A percentile compares a stretch with the other conserved stretches of the same genome.
Conservation (phyloP, 1,140 invertebrate species). For the Lerema accius region DNA sequence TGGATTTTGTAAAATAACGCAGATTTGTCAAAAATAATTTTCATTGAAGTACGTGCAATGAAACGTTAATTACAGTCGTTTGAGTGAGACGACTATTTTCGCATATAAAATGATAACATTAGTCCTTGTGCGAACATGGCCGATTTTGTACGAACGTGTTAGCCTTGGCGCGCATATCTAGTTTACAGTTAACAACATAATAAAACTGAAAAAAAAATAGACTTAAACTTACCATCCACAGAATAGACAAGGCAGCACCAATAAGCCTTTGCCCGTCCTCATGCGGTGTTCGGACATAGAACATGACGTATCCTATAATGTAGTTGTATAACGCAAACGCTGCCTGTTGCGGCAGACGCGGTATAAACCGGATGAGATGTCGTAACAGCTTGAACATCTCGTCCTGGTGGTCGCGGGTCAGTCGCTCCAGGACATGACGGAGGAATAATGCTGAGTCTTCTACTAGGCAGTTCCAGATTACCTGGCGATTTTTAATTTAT, state of each 20-base stretch:
- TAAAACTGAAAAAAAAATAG: too few species aligned
- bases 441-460: slow-evolving; percentile 98
- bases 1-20: too few species aligned
- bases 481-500: slow-evolving; percentile 83
- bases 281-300: slow-evolving; percentile 97
- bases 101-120: too few species aligned
- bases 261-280: slow-evolving; percentile 97
- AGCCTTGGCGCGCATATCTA: too few species aligned
- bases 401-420: slow-evolving; percentile 97
- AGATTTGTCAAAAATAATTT: too few species aligned
- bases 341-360: slow-evolving; percentile 97
- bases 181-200: too few species aligned
- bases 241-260: slow-evolving; percentile 95
- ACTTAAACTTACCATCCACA: slow-evolving; percentile 96
- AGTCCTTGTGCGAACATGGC: too few species aligned
- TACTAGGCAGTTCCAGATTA: slow-evolving; percentile 98
- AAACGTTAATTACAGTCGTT: too few species aligned
- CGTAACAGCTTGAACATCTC: slow-evolving; percentile 97
- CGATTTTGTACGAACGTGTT: too few species aligned
- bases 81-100: too few species aligned
- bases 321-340: slow-evolving; percentile 99
- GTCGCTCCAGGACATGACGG: slow-evolving; percentile 96
- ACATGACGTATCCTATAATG: slow-evolving; percentile 99
- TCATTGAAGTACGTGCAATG: too few species aligned
- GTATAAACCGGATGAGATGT: slow-evolving; percentile 96